Percentiles rank a stretch among this genome's conserved stretches.
Evolutionary conservation across 2,113 vertebrate species (phyloP).

Genomic region (Gopherus evgoodei): DNA sequence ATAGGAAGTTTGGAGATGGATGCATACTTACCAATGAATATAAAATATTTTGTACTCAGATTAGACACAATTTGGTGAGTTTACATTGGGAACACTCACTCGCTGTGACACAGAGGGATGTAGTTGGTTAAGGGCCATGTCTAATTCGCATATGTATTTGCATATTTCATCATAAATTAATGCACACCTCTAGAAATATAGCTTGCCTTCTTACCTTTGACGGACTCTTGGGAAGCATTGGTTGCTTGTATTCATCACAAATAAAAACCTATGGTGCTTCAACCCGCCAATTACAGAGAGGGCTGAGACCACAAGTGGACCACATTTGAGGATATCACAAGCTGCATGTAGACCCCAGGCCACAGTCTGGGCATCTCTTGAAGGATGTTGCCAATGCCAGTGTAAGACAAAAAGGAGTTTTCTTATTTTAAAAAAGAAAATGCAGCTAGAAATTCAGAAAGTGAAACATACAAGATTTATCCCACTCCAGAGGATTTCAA

Average conservation of each 20-base stretch:
- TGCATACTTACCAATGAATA: background rate
- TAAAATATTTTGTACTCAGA: background rate
- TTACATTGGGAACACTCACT: background rate
- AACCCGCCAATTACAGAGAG: background rate
- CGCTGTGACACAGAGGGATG: accelerated
- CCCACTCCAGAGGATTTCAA: conserved; percentile 52
- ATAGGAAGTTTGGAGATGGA: background rate
- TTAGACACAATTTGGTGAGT: background rate
- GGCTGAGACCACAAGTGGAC: conserved; percentile 5
- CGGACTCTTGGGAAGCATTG: background rate
- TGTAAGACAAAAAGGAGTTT: background rate
- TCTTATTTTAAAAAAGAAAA: conserved; percentile 37
- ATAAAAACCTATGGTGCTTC: conserved; percentile 22
- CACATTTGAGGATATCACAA: background rate
- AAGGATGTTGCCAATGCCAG: background rate
- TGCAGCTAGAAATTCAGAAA: conserved; percentile 57
- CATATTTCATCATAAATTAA: background rate
- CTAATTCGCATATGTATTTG: background rate
- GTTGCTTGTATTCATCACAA: background rate
- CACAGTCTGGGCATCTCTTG: background rate
- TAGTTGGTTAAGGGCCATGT: background rate
- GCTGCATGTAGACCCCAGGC: conserved; percentile 30
- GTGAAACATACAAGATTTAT: conserved; percentile 63
- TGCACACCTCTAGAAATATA: background rate
- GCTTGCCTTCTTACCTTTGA: conserved; percentile 29